These are phyloP conservation scores for Ophioderma brevispina DNA, from an alignment of 35 echinoderm and acorn worm species.

Conservation along the genomic window DNA sequence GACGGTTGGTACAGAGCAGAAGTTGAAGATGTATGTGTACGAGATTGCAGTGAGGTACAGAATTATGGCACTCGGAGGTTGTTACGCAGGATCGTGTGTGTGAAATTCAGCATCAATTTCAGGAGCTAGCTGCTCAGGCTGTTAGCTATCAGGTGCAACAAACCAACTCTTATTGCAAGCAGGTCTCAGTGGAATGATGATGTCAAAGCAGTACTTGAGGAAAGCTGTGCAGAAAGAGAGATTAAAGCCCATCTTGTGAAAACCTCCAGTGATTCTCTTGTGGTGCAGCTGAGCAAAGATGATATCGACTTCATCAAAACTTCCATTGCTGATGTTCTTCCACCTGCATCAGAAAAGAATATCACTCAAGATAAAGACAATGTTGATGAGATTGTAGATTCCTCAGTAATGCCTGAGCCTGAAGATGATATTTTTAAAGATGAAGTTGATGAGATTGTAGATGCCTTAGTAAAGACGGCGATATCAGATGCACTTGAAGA, in stretches of 20 bases:
- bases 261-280: not conserved
- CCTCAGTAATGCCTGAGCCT: too few relatives aligned
- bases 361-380: too few relatives aligned
- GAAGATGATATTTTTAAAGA: too few relatives aligned
- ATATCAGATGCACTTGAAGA: not conserved
- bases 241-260: not conserved
- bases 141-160: not conserved
- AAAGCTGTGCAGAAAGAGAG: not conserved
- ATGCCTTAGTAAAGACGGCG: not conserved
- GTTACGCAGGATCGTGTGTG: not conserved
- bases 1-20: conserved; percentile 71
- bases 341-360: not conserved
- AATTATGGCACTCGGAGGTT: conserved; percentile 77
- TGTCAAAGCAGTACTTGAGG: not conserved
- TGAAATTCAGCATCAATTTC: not conserved
- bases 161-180: not conserved
- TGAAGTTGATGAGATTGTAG: not conserved
- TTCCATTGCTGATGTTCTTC: not conserved
- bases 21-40: conserved; percentile 27
- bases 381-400: not conserved
- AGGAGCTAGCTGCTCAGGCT: not conserved
- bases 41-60: conserved; percentile 60
- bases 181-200: conserved; percentile 5
- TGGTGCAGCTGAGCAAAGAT: not conserved
- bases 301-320: not conserved